Evolutionary conservation across 1,140 invertebrate species (phyloP), one percentile per base, ranked within the genome.

Genomic region (Drosophila parvula): DNA sequence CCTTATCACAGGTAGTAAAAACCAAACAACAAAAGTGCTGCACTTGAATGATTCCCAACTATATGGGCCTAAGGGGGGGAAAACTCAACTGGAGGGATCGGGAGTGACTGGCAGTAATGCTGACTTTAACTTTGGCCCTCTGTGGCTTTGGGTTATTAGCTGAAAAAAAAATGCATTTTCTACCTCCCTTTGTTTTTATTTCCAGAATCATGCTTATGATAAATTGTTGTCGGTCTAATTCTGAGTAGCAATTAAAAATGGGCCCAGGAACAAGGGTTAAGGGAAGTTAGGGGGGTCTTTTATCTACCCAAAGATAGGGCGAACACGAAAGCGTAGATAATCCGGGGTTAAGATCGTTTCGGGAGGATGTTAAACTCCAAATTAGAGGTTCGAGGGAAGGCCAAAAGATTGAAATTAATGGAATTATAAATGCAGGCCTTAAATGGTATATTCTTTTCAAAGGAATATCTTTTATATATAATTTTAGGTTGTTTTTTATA

Each of bases 1-100:
- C 76, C 80, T 84, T 84, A 85, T 84, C 81, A 74, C 73, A 84
- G 81, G 81, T 84, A 84, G 77, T 84, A 84, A 84, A 82, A 82
- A 84, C 65, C 47, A 53, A 53, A 71, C 69, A 71, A 57, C 53
- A 73, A 73, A 71, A 73, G 53, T 84, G 81, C 81, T 77, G 81
- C 81, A 84, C 67, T 84, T 81, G 81, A 83, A 69, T 84, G 81
- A 80, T 69, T 84, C 73, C 77, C 69, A n/a, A 32, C 22, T 34
- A 32, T 22, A 7, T 30, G 41, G 18, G 50, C n/a, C n/a, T n/a
- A 16, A 4, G n/a, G 16, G 38, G 47, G 34, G 41, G 38, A 53
- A 11, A 36, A 50, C 28, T 50, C 28, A 50, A n/a, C 27, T 9
- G 28, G 1, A 9, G 45, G 14, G 41, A 16, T 3, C 5, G 45